phyloP scores from a whole-genome alignment of 2,888 invertebrate genomes.

The Neoaliturus tenellus region DNA sequence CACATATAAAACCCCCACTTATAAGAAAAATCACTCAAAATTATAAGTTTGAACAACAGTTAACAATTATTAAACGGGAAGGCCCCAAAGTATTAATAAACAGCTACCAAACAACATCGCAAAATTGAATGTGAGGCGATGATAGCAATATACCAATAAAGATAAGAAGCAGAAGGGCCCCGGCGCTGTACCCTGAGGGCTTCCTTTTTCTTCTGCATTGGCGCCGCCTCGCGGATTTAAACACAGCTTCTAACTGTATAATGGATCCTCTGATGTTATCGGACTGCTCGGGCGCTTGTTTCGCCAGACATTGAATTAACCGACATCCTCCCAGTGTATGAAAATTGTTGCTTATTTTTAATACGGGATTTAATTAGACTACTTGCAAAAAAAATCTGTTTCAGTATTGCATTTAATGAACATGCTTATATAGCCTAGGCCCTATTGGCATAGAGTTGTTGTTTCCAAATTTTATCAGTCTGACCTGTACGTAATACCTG shows the following conservation, averaged over 20 bases:
- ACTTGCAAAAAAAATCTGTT: too few relatives aligned
- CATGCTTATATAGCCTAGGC: too few relatives aligned
- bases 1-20: too few relatives aligned
- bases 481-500: too few relatives aligned
- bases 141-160: slow-evolving; percentile 20
- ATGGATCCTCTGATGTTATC: neutral
- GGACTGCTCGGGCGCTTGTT: neutral
- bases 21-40: neutral
- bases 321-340: neutral
- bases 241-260: neutral
- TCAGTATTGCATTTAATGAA: too few relatives aligned
- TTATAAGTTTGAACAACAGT: neutral
- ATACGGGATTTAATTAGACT: too few relatives aligned
- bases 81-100: neutral
- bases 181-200: neutral
- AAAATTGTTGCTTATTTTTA: neutral
- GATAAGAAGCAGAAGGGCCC: neutral
- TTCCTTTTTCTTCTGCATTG: neutral
- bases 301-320: neutral
- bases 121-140: neutral
- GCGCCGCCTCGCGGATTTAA: neutral
- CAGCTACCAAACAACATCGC: neutral
- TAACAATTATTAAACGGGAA: slow-evolving; percentile 1
- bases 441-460: too few relatives aligned
- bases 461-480: too few relatives aligned